Evolutionary conservation across 2,113 vertebrate genomes (phyloP).

Genomic region (Pavo muticus): DNA sequence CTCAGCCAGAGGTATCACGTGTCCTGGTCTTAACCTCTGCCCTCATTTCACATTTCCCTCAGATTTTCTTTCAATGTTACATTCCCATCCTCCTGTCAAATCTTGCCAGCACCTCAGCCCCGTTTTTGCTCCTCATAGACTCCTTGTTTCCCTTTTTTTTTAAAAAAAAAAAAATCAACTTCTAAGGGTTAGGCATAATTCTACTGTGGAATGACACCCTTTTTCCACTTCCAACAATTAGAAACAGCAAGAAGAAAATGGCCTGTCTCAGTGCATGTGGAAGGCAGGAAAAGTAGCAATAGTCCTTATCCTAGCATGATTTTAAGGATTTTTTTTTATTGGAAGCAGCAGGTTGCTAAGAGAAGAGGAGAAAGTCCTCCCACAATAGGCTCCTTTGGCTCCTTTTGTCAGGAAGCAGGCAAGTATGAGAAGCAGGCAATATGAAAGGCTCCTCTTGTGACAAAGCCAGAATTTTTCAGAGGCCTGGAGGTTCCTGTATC

Average conservation of each 20-base stretch:
- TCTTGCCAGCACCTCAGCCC: background rate
- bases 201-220: background rate
- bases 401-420: background rate
- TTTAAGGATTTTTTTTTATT: background rate
- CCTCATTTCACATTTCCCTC: background rate
- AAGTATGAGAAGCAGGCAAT: background rate
- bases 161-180: background rate
- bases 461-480: background rate
- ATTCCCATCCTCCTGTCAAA: background rate
- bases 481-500: constrained; percentile 34
- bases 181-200: background rate
- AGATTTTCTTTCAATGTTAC: background rate
- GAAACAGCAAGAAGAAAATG: background rate
- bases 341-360: background rate
- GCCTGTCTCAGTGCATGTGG: background rate
- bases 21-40: background rate
- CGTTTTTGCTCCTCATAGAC: background rate
- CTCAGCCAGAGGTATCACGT: fast-evolving
- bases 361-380: background rate
- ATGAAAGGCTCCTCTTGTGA: constrained; percentile 2
- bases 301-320: background rate
- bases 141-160: background rate
- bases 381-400: background rate
- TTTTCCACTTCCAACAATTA: background rate
- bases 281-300: background rate